These are phyloP conservation scores for Carabus problematicus DNA, from an alignment of 2,888 invertebrate species.

Conservation along the genomic window DNA sequence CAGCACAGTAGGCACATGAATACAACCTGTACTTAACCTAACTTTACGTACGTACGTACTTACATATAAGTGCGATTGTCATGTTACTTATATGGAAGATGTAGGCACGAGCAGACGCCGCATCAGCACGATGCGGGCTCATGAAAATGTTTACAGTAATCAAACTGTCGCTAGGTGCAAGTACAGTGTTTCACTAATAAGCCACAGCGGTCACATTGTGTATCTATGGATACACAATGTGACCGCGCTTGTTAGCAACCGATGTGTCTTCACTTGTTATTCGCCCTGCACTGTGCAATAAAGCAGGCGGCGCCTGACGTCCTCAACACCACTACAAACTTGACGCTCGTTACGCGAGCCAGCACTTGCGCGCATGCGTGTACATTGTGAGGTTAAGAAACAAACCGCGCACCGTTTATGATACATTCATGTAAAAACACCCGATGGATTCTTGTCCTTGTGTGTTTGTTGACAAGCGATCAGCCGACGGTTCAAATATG, in stretches of 20 bases:
- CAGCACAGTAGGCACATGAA: neutral
- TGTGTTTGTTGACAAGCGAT: slow-evolving; percentile 43
- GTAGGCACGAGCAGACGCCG: slow-evolving; percentile 1
- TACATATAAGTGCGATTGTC: slow-evolving; percentile 12
- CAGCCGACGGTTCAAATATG: slow-evolving; percentile 51
- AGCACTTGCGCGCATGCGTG: neutral
- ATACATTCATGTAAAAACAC: slow-evolving; percentile 50
- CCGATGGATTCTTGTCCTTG: slow-evolving; percentile 47
- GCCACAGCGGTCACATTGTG: slow-evolving; percentile 48
- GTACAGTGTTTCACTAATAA: slow-evolving; percentile 50
- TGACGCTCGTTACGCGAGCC: slow-evolving; percentile 13
- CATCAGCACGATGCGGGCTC: slow-evolving; percentile 41
- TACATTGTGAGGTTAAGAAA: too few relatives aligned
- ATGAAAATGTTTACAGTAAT: slow-evolving; percentile 52
- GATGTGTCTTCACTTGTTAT: slow-evolving; percentile 49
- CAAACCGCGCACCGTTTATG: slow-evolving; percentile 44
- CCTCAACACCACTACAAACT: slow-evolving; percentile 12
- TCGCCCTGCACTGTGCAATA: slow-evolving; percentile 23
- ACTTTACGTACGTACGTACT: slow-evolving; percentile 24
- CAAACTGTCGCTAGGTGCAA: slow-evolving; percentile 52
- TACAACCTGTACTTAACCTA: slow-evolving; percentile 2
- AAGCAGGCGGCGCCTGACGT: slow-evolving; percentile 16
- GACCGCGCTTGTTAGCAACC: slow-evolving; percentile 50
- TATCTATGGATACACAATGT: slow-evolving; percentile 43
- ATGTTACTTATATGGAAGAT: slow-evolving; percentile 31